Evolutionary conservation across 2,888 invertebrate species (phyloP), one percentile per base, ranked within the genome.

Genomic region (Aspidapion aeneum): DNA sequence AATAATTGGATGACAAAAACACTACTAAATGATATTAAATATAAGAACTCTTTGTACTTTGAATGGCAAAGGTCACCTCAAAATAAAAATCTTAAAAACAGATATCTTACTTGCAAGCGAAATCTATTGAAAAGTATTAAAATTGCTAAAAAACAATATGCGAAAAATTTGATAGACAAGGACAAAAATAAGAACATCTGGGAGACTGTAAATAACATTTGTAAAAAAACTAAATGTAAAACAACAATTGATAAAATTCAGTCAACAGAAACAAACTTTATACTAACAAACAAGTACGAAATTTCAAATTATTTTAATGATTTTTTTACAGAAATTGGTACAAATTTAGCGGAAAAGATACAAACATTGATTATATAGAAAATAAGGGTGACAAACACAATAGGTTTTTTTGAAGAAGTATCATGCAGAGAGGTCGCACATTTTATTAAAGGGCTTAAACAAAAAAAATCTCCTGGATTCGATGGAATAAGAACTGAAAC

Each of bases 1-100:
- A 22, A 56, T n/a, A 56, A 56, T 19, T 56, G 56, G 56, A 56
- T 56, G 18, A 56, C 56, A 56, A 56, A 56, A 7, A 18, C 3
- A 7, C 5, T 56, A 17, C 5, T 56, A 18, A 18, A 56, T 7
- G 17, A 7, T 5, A 12, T 20, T 7, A 3, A 56, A 18, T 3
- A 20, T 12, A 20, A 56, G 18, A 56, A 56, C n/a, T 7, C 5
- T 12, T 7, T 56, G 9, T 56, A 56, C n/a, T 7, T 12, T 19
- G 9, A 56, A 21, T 12, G 9, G 3, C n/a, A 12, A 21, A 56
- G 18, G 9, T 7, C 3, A 7, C 18, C 56, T 7, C 20, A 56
- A 19, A 18, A 56, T 7, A 56, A 5, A 7, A 3, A 21, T 5
- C 18, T 12, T 12, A 56, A 56, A 56, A n/a, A 19, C 9, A 22